phyloP scores from a whole-genome alignment of 2,113 vertebrate genomes.

The Ardeotis arabs region DNA sequence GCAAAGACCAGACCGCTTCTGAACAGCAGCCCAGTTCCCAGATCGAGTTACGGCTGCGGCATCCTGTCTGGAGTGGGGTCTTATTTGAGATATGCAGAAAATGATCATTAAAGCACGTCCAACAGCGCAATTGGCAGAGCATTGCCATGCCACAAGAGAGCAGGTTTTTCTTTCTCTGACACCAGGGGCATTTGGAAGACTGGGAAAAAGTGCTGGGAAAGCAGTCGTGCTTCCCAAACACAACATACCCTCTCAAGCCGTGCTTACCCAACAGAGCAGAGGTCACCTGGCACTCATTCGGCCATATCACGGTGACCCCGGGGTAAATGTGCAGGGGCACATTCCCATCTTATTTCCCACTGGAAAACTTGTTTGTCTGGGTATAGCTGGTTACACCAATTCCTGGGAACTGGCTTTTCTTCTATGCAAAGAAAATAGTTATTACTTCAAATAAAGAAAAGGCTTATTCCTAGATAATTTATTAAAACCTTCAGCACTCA shows the following conservation, averaged over 20 bases:
- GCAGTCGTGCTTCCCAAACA: not conserved
- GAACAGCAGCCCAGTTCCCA: not conserved
- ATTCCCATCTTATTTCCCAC: not conserved
- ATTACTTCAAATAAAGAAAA: slow-evolving; percentile 57
- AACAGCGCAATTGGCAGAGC: not conserved
- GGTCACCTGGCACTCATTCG: accelerated
- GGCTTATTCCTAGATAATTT: slow-evolving; percentile 41
- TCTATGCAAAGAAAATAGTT: slow-evolving; percentile 44
- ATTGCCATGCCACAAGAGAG: not conserved
- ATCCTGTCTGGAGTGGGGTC: not conserved
- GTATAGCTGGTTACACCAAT: slow-evolving; percentile 18
- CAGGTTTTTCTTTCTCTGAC: not conserved
- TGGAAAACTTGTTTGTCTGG: slow-evolving; percentile 11
- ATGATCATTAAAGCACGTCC: not conserved
- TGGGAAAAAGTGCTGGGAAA: not conserved
- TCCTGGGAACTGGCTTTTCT: slow-evolving; percentile 47
- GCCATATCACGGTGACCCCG: not conserved
- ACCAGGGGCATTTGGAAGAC: not conserved
- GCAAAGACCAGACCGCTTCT: not conserved
- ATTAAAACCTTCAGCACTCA: slow-evolving; percentile 40
- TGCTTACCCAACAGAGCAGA: not conserved
- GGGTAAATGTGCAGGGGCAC: not conserved
- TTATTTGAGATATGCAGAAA: slow-evolving; percentile 7
- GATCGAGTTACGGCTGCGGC: not conserved
- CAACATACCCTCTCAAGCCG: accelerated